These are phyloP conservation scores for Brachionichthys hirsutus DNA, from an alignment of 2,113 vertebrate genomes.

Conservation along the genomic window DNA sequence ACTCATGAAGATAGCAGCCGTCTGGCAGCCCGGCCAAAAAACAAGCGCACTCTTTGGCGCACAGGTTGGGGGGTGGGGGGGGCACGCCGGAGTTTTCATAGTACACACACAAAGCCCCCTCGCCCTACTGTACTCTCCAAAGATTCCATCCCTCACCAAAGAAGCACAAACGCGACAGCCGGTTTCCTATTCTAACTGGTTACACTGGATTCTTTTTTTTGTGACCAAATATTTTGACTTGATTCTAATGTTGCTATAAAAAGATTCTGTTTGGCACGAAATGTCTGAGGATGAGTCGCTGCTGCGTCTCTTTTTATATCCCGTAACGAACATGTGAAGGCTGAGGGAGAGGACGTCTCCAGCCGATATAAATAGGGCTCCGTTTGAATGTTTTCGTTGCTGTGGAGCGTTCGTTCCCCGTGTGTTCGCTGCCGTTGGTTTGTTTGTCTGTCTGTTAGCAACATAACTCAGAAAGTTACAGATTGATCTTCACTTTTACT, in stretches of 20 bases:
- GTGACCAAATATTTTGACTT: slow-evolving; percentile 5
- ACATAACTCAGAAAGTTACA: no score
- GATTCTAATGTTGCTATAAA: slow-evolving; percentile 42
- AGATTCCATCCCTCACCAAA: no score
- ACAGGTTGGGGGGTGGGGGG: slow-evolving; percentile 40
- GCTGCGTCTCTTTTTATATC: slow-evolving; percentile 50
- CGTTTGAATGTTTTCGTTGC: slow-evolving; percentile 59
- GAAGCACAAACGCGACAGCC: slow-evolving; percentile 1
- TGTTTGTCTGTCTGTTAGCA: no score
- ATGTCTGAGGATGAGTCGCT: slow-evolving; percentile 41
- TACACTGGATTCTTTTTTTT: no score
- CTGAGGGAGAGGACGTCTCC: slow-evolving; percentile 44
- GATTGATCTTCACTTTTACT: no score
- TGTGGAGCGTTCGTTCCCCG: no score
- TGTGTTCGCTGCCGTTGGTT: no score
- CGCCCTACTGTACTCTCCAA: neutral
- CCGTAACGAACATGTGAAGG: slow-evolving; percentile 63
- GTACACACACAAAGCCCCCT: slow-evolving; percentile 8
- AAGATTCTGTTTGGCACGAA: slow-evolving; percentile 36
- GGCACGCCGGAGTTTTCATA: slow-evolving; percentile 38
- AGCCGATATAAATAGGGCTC: slow-evolving; percentile 62
- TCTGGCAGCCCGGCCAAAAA: slow-evolving; percentile 40
- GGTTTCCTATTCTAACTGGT: no score
- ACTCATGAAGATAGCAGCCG: slow-evolving; percentile 49
- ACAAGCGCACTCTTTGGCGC: slow-evolving; percentile 4